phyloP scores from a whole-genome alignment of 2,113 vertebrate genomes.

The Triplophysa tibetana region DNA sequence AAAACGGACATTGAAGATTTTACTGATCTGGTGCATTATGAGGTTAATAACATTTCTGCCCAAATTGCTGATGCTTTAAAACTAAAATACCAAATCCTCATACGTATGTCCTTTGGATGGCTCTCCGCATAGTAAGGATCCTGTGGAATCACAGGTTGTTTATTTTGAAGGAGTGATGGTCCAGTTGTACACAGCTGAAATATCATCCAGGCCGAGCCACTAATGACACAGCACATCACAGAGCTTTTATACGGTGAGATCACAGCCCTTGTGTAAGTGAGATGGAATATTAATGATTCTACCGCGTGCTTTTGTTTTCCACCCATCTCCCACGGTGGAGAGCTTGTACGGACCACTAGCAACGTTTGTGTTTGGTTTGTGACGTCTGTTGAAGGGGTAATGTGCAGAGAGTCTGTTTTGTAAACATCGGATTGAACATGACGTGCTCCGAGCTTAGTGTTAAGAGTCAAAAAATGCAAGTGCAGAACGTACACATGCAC shows the following conservation, averaged over 20 bases:
- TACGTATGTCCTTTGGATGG: background rate
- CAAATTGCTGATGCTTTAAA: background rate
- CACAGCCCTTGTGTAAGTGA: background rate
- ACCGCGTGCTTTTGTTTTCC: conserved; percentile 16
- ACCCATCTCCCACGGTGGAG: background rate
- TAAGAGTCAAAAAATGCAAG: background rate
- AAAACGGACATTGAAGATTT: background rate
- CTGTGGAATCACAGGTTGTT: conserved; percentile 1
- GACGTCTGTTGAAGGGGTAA: conserved; percentile 12
- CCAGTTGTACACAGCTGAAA: conserved; percentile 13
- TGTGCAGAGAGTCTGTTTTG: conserved; percentile 7
- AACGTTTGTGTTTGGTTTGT: conserved; percentile 25
- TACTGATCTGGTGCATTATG: background rate
- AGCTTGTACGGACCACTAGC: background rate
- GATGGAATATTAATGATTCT: conserved; percentile 17
- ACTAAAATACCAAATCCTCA: background rate
- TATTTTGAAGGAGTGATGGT: conserved; percentile 21
- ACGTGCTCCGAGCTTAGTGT: background rate
- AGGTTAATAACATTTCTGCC: background rate
- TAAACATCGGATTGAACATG: conserved; percentile 30
- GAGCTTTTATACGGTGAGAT: conserved; percentile 19
- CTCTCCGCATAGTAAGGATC: background rate
- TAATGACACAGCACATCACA: conserved; percentile 29
- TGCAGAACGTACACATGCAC: background rate
- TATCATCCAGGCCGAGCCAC: conserved; percentile 19